phyloP scores from a whole-genome alignment of 2,113 vertebrate genomes.

The Ahaetulla prasina region DNA sequence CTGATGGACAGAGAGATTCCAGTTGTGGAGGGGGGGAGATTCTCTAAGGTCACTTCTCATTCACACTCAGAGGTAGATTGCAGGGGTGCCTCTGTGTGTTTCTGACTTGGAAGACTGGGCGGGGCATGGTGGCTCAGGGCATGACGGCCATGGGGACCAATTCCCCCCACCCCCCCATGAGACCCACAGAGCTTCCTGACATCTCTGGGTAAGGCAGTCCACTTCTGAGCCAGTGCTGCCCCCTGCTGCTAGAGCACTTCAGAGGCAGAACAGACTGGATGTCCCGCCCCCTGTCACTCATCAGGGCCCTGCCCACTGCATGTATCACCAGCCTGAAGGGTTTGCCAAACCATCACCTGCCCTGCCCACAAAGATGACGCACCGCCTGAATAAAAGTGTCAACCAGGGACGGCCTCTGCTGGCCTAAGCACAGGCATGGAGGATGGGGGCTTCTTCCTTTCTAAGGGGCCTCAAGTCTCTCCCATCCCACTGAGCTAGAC shows the following conservation, averaged over 20 bases:
- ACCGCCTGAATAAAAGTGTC: not conserved
- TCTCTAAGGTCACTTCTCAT: not conserved
- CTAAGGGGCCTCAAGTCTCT: not conserved
- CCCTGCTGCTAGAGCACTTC: not conserved
- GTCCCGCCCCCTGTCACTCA: not conserved
- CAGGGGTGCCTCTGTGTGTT: not conserved
- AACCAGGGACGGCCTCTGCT: not conserved
- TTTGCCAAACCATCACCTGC: not conserved
- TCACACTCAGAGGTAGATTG: not conserved
- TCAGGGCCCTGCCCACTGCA: not conserved
- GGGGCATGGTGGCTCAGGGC: not conserved
- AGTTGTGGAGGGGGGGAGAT: not conserved
- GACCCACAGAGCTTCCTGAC: not conserved
- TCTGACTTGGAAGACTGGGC: not conserved
- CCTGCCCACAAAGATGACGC: not conserved
- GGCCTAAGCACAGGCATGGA: not conserved
- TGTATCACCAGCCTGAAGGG: not conserved
- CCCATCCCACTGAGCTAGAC: not conserved
- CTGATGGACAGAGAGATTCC: not conserved
- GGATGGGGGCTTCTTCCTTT: not conserved
- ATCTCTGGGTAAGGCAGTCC: not conserved
- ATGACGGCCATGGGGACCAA: not conserved
- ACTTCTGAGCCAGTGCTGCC: not conserved
- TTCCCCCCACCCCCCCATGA: not conserved
- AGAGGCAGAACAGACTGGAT: not conserved